Base-by-base conservation (phyloP, 2,797 vertebrate species). In the Denticeps clupeoides region DNA sequence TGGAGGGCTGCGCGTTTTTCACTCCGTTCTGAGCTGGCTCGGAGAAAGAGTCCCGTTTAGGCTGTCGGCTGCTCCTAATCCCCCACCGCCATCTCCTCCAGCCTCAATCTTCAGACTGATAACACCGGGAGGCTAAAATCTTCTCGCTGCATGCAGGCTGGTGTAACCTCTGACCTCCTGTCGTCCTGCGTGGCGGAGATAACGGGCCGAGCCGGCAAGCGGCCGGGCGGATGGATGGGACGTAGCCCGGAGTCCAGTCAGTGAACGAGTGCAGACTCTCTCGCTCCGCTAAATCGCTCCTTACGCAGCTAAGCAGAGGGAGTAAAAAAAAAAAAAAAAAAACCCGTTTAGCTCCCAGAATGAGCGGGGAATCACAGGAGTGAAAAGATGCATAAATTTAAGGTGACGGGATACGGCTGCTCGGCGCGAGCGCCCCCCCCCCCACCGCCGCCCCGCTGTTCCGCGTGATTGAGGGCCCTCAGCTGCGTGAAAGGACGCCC, bases 41-140 rank as follows among this genome's bases (percentile, higher is more conserved):
- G 59, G 58, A 60, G 59, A 11, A 33, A 59, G 53, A 3, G 19
- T 51, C 16, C n/a, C n/a, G n/a, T n/a, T n/a, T n/a, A 64, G 64
- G 53, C 68, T 19, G 15, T 63, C 23, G 75, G 65, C 72, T 72
- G 50, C 57, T 66, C 67, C 49, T 79, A 75, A 78, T 78, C 77
- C 59, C 56, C 69, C 63, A 55, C 55, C 65, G 43, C 64, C 48
- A 12, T 70, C 68, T 55, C 65, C 60, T 51, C 58, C 46, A 63
- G 16, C 10, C 38, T 5, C 16, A 38, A 38, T 38, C 35, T 19
- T 45, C 61, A 73, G 67, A 65, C 62, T 71, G 70, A 82, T 70
- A 65, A 69, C 73, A 71, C 75, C 72, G 71, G 71, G 72, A 71
- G 71, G 75, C 70, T 83, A 80, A 82, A 80, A 71, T 68, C 75